Base-by-base conservation (phyloP, 2,888 invertebrate genomes). In the Acanthosepion pharaonis region DNA sequence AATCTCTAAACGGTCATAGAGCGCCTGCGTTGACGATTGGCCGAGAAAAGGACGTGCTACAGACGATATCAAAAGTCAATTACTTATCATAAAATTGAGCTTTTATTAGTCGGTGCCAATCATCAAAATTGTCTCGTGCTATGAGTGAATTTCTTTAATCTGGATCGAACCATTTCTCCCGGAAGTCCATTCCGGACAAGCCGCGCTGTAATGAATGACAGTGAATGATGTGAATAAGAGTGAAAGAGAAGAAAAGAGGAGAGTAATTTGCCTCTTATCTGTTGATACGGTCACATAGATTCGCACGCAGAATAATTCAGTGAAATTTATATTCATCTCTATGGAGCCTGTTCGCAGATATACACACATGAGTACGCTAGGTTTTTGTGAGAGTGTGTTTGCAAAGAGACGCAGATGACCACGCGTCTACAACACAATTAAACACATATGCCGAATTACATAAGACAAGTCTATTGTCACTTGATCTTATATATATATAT, bases 21-120 rank as follows among this genome's bases (percentile, higher is more conserved):
- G 78, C 9, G 11, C n/a, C n/a, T 18, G n/a, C 78, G 78, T 18
- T 33, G 78, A n/a, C 78, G n/a, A 78, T 78, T 78, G 78, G n/a
- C n/a, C 18, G n/a, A 78, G 78, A 78, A 78, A 78, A 33, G n/a
- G 78, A 33, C 78, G 78, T 78, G 78, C n/a, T 11, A 78, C 78
- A n/a, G 78, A 78, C 78, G 78, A 78, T n/a, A 78, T 78, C 78
- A 78, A 78, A 78, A 78, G 78, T 78, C 78, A 78, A 78, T 78
- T 78, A 78, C 78, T 78, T 78, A 78, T 78, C 78, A 78, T 78
- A 78, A 78, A 78, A 78, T 78, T 78, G 78, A 15, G 78, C 78
- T 78, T 78, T 78, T 78, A 78, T 78, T 78, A 78, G 78, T n/a
- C 78, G 9, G n/a, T 78, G 78, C 78, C 78, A 78, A 78, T 78